Conservation (phyloP, 2,888 invertebrate genomes). For the Stenichneumon culpator region DNA sequence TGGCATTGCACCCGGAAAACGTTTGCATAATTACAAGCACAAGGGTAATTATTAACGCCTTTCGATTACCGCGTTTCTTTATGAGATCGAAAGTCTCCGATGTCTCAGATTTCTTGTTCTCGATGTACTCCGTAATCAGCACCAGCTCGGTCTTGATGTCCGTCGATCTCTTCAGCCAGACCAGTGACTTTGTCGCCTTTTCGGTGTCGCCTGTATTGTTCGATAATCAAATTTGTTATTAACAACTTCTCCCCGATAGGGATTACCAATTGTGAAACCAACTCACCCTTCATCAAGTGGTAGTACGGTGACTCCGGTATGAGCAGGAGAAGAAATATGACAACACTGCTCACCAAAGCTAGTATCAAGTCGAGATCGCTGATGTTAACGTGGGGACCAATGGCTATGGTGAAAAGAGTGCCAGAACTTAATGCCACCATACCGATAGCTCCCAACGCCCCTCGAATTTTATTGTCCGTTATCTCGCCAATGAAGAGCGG, state of each 20-base stretch:
- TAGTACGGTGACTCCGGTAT: conserved; percentile 51
- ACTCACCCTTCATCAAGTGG: conserved; percentile 43
- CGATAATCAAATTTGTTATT: not conserved
- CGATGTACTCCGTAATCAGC: conserved; percentile 24
- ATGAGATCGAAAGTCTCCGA: conserved; percentile 27
- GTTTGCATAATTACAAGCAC: not conserved
- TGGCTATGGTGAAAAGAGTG: not conserved
- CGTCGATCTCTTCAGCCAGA: conserved; percentile 25
- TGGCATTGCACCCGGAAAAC: not conserved
- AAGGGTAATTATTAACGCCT: not conserved
- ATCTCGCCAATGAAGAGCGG: conserved; percentile 58
- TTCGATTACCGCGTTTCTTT: conserved; percentile 12
- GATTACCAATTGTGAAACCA: not conserved
- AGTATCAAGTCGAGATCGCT: conserved; percentile 9
- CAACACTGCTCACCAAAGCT: not conserved
- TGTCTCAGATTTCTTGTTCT: conserved; percentile 1
- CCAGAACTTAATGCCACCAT: not conserved
- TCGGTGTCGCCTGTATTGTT: conserved; percentile 26
- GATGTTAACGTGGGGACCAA: conserved; percentile 28
- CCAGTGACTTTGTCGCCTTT: conserved; percentile 20
- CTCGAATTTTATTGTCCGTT: conserved; percentile 35
- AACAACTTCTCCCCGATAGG: too few species aligned
- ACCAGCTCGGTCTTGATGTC: conserved; percentile 38
- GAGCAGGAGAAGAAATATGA: not conserved
- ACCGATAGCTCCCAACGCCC: conserved; percentile 12